Percentiles rank a stretch among this genome's conserved stretches.
Conservation (phyloP, 2,113 vertebrate genomes). For the Pyrgilauda ruficollis region DNA sequence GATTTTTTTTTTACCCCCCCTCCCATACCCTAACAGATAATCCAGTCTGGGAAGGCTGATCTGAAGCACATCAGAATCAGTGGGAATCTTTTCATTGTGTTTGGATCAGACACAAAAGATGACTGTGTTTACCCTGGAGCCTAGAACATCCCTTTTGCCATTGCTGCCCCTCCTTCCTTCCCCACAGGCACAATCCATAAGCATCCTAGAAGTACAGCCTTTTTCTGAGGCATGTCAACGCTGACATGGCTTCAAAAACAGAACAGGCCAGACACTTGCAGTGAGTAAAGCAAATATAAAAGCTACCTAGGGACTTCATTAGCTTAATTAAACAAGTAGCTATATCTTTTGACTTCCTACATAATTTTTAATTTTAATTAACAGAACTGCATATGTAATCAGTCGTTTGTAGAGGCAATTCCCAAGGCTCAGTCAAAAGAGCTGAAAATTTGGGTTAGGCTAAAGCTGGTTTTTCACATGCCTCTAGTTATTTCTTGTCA, state of each 20-base stretch:
- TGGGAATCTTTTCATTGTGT: neutral
- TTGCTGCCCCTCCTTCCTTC: neutral
- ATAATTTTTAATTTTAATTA: slow-evolving; percentile 62
- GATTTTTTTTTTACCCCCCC: neutral
- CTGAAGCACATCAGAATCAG: neutral
- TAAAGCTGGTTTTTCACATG: slow-evolving; percentile 19
- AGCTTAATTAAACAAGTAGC: slow-evolving; percentile 63
- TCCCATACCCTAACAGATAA: neutral
- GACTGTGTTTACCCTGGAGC: neutral
- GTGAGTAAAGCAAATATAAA: slow-evolving; percentile 51
- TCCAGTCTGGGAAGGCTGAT: neutral
- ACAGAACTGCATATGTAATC: slow-evolving; percentile 50
- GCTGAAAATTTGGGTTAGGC: slow-evolving; percentile 17
- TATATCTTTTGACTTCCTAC: slow-evolving; percentile 58
- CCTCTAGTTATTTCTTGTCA: slow-evolving; percentile 27
- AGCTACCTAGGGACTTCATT: slow-evolving; percentile 61
- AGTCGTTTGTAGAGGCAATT: slow-evolving; percentile 23
- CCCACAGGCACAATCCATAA: slow-evolving; percentile 25
- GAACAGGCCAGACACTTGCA: slow-evolving; percentile 38
- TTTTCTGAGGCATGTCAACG: neutral
- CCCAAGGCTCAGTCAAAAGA: slow-evolving; percentile 4
- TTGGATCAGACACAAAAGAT: neutral
- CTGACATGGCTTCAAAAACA: slow-evolving; percentile 44
- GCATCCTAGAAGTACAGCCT: neutral
- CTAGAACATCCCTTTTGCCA: slow-evolving; percentile 13